Percentiles rank a stretch among this genome's conserved stretches.
Evolutionary conservation across 2,888 invertebrate species (phyloP).

Genomic region (Sinotaia quadrata): DNA sequence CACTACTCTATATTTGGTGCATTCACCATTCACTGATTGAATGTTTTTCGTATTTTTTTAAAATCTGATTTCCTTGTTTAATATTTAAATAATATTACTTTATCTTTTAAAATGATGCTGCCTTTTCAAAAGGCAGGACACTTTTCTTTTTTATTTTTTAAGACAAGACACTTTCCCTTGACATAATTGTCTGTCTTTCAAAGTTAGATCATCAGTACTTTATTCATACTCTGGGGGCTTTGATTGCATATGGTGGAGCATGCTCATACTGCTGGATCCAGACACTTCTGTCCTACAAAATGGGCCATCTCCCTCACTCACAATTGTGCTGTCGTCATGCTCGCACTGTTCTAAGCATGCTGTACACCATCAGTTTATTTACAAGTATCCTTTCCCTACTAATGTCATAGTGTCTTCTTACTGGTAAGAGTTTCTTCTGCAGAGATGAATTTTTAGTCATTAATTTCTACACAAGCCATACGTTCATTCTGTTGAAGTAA

Average conservation of each 20-base stretch:
- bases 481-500: too few species aligned
- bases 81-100: too few species aligned
- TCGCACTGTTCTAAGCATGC: conserved; percentile 2
- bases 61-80: too few species aligned
- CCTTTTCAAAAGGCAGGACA: too few species aligned
- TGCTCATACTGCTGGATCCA: conserved; percentile 56
- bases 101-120: too few species aligned
- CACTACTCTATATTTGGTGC: too few species aligned
- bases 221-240: conserved; percentile 56
- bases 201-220: conserved; percentile 42
- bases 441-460: too few species aligned
- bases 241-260: conserved; percentile 54
- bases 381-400: conserved; percentile 21
- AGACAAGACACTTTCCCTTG: too few species aligned
- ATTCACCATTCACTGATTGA: too few species aligned
- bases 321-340: background rate
- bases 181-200: conserved; percentile 4
- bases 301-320: conserved; percentile 3
- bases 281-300: conserved; percentile 42
- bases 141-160: too few species aligned
- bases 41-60: too few species aligned
- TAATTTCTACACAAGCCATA: background rate
- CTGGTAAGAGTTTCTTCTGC: background rate
- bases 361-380: conserved; percentile 8
- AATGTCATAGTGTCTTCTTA: background rate